These are phyloP conservation scores for Parotocinclus haroldoi DNA, from an alignment of 2,797 vertebrate species.

Conservation along the genomic window DNA sequence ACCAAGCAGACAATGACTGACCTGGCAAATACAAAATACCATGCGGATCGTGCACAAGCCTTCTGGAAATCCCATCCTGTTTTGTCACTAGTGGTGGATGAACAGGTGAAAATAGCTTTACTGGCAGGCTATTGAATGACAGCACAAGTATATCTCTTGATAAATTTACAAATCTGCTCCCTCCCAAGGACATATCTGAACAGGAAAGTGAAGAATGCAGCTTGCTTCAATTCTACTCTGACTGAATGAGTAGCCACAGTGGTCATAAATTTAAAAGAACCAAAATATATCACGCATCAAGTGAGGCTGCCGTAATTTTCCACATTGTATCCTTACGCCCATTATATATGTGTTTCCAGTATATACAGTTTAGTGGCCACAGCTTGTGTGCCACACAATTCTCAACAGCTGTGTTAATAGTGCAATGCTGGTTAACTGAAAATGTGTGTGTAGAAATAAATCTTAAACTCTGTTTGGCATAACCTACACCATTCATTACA, in stretches of 20 bases:
- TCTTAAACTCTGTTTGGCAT: too few relatives aligned
- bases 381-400: slow-evolving; percentile 52
- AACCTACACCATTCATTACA: too few relatives aligned
- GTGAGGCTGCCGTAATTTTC: slow-evolving; percentile 61
- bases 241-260: slow-evolving; percentile 62
- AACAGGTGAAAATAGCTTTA: slow-evolving; percentile 60
- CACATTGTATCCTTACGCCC: slow-evolving; percentile 54
- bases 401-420: slow-evolving; percentile 60
- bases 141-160: slow-evolving; percentile 66
- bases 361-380: slow-evolving; percentile 52
- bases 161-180: slow-evolving; percentile 66
- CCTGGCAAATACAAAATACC: slow-evolving; percentile 53
- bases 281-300: slow-evolving; percentile 65
- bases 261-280: slow-evolving; percentile 69
- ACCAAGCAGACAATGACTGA: slow-evolving; percentile 17
- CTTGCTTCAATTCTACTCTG: slow-evolving; percentile 57
- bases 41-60: slow-evolving; percentile 32
- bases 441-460: slow-evolving; percentile 42
- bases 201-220: slow-evolving; percentile 52
- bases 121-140: slow-evolving; percentile 64
- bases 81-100: slow-evolving; percentile 66
- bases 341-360: slow-evolving; percentile 1
- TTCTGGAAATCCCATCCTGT: slow-evolving; percentile 41
- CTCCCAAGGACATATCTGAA: slow-evolving; percentile 63
- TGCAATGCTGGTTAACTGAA: slow-evolving; percentile 51